phyloP scores from a whole-genome alignment of 2,113 vertebrate genomes.

The Cynoglossus semilaevis region DNA sequence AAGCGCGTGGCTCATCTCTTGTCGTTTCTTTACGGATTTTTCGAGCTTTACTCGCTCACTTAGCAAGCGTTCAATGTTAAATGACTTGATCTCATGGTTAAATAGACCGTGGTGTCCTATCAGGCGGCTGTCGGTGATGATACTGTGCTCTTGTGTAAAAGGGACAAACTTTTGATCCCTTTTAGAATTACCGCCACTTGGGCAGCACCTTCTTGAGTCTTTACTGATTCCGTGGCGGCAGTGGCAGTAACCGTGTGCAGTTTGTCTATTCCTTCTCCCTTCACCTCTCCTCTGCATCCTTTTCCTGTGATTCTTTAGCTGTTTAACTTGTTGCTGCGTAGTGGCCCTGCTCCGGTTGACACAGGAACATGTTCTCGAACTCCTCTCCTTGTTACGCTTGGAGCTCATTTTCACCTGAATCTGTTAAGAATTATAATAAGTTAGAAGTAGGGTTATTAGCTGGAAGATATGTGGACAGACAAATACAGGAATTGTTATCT shows the following conservation, averaged over 20 bases:
- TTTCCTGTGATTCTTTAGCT: slow-evolving; percentile 74
- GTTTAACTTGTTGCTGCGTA: slow-evolving; percentile 59
- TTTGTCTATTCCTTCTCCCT: slow-evolving; percentile 24
- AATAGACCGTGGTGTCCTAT: slow-evolving; percentile 77
- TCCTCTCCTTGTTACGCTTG: too few species aligned
- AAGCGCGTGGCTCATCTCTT: slow-evolving; percentile 6
- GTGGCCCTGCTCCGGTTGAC: slow-evolving; percentile 7
- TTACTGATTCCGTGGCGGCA: slow-evolving; percentile 16
- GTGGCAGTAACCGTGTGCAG: slow-evolving; percentile 22
- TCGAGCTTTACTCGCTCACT: slow-evolving; percentile 48
- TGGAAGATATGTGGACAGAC: too few species aligned
- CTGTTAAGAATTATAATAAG: too few species aligned
- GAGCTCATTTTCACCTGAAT: too few species aligned
- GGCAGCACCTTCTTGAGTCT: slow-evolving; percentile 41
- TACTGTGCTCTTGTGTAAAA: slow-evolving; percentile 57
- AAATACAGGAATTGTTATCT: too few species aligned
- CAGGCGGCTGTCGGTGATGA: slow-evolving; percentile 78
- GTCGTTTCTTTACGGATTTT: slow-evolving; percentile 5
- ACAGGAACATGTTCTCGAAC: background rate
- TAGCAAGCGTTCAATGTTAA: slow-evolving; percentile 75
- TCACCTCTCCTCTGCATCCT: slow-evolving; percentile 52
- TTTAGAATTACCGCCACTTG: slow-evolving; percentile 17
- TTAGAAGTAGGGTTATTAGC: too few species aligned
- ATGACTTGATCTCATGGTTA: slow-evolving; percentile 78
- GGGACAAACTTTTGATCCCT: slow-evolving; percentile 35